These are phyloP conservation scores for Aegypius monachus DNA, from an alignment of 2,113 vertebrate species.

Conservation along the genomic window DNA sequence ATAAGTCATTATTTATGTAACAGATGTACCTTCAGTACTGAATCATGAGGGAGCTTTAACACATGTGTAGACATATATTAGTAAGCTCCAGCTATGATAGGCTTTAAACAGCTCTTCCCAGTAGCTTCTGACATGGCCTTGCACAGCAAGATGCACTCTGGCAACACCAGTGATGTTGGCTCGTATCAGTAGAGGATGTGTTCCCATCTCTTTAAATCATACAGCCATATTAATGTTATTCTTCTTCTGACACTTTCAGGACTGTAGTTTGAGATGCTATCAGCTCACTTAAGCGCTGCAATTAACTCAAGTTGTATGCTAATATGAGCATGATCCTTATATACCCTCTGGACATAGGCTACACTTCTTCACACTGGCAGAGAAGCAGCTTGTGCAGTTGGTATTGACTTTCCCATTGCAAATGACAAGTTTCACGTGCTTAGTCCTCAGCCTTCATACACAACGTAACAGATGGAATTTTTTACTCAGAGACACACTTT, in stretches of 20 bases:
- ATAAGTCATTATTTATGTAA: neutral
- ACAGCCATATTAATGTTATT: neutral
- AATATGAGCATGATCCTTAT: neutral
- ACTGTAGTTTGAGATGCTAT: neutral
- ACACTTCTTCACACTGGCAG: neutral
- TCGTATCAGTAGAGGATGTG: neutral
- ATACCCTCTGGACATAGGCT: neutral
- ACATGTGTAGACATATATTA: neutral
- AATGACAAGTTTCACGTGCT: neutral
- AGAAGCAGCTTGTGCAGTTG: neutral
- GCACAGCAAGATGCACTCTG: neutral
- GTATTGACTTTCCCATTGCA: neutral
- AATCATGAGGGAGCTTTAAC: neutral
- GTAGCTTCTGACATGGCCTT: neutral
- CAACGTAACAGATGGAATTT: neutral
- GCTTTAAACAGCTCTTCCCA: neutral
- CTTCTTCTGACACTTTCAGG: constrained; percentile 14
- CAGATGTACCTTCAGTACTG: neutral
- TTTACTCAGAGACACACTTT: neutral
- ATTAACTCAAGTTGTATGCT: neutral
- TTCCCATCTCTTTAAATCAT: neutral
- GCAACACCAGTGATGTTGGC: neutral
- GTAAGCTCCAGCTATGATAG: neutral
- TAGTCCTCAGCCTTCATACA: neutral
- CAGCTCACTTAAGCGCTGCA: neutral